These are phyloP conservation scores for Galago senegalensis DNA, from an alignment of 2,797 vertebrate species.

Conservation along the genomic window DNA sequence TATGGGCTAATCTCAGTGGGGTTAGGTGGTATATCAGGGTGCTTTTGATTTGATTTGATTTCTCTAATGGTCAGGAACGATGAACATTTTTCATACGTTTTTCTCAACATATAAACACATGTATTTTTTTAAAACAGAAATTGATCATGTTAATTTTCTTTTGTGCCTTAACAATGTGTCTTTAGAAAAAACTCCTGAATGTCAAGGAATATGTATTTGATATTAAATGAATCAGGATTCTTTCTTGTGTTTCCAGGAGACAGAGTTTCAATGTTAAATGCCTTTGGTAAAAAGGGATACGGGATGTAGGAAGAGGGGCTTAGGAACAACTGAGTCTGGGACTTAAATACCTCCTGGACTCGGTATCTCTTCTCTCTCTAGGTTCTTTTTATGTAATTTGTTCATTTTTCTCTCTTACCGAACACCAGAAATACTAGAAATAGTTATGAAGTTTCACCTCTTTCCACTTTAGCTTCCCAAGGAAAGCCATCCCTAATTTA, in stretches of 20 bases:
- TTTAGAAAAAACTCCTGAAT: conserved; percentile 22
- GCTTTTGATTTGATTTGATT: too few relatives aligned
- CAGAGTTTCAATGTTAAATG: neutral
- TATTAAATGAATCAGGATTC: neutral
- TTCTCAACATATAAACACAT: neutral
- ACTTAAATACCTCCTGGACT: neutral
- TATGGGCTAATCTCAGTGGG: too few relatives aligned
- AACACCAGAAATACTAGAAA: neutral
- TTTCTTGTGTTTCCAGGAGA: neutral
- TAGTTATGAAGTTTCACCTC: neutral
- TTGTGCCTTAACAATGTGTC: neutral
- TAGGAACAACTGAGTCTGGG: neutral
- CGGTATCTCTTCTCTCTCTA: neutral
- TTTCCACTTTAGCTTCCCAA: neutral
- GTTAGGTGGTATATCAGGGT: too few relatives aligned
- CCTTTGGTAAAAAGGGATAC: neutral
- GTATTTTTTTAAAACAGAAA: neutral
- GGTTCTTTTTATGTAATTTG: neutral
- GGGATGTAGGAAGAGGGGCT: neutral
- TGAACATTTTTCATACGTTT: neutral
- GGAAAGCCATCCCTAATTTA: neutral
- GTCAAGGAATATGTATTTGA: neutral
- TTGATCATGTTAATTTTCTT: neutral
- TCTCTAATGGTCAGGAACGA: too few relatives aligned
- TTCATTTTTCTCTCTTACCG: neutral